Evolutionary conservation across 2,888 invertebrate genomes (phyloP).

Genomic region (Drosophila paramelanica): DNA sequence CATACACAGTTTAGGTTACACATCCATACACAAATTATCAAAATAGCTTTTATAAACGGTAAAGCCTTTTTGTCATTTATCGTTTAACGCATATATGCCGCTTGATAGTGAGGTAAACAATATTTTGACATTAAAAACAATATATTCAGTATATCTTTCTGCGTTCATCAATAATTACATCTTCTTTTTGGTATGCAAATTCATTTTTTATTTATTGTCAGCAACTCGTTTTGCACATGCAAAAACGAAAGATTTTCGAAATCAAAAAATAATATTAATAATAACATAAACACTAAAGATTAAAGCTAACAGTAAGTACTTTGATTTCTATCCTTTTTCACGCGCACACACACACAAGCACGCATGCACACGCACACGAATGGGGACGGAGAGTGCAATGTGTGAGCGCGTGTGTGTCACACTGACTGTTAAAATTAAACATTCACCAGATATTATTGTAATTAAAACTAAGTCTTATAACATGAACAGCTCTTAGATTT

Average conservation of each 20-base stretch:
- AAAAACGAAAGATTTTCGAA: slow-evolving; percentile 6
- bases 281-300: background rate
- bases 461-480: slow-evolving; percentile 38
- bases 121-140: slow-evolving; percentile 10
- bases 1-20: slow-evolving; percentile 28
- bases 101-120: slow-evolving; percentile 30
- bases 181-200: slow-evolving; percentile 31
- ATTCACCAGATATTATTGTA: slow-evolving; percentile 25
- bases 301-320: slow-evolving; percentile 43
- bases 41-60: slow-evolving; percentile 11
- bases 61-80: slow-evolving; percentile 7
- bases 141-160: background rate
- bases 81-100: slow-evolving; percentile 9
- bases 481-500: slow-evolving; percentile 41
- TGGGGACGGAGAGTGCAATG: slow-evolving; percentile 64
- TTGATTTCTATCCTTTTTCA: slow-evolving; percentile 20
- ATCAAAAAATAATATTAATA: background rate
- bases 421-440: slow-evolving; percentile 29
- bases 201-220: slow-evolving; percentile 67
- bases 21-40: slow-evolving; percentile 5
- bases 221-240: slow-evolving; percentile 59
- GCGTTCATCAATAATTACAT: slow-evolving; percentile 4
- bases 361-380: slow-evolving; percentile 36
- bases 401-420: slow-evolving; percentile 21
- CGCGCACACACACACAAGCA: slow-evolving; percentile 23